Conservation (phyloP, 1,140 invertebrate species). For the Dendrolimus punctatus region DNA sequence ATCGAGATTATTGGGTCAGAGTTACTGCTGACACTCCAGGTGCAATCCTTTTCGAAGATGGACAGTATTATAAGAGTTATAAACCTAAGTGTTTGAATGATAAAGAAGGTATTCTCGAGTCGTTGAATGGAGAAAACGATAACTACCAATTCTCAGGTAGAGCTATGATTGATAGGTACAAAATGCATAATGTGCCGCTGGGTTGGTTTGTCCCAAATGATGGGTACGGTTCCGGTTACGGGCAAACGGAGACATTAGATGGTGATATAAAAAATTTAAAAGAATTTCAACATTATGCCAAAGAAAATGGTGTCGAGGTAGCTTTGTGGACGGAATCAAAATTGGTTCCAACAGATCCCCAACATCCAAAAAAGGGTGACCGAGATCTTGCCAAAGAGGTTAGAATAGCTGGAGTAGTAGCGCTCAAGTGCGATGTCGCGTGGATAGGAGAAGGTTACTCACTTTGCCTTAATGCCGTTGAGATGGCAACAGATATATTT, state of each 20-base stretch:
- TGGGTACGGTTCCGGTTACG: constrained; percentile 61
- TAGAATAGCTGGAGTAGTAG: constrained; percentile 38
- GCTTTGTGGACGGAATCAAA: constrained; percentile 60
- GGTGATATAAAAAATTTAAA: constrained; percentile 59
- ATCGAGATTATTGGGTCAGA: constrained; percentile 61
- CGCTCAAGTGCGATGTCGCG: constrained; percentile 58
- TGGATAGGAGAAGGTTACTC: constrained; percentile 61
- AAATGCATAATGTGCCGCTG: constrained; percentile 46
- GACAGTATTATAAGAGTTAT: constrained; percentile 52
- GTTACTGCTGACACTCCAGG: constrained; percentile 25
- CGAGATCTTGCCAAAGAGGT: constrained; percentile 56
- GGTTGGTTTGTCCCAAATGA: constrained; percentile 64
- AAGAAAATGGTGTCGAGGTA: constrained; percentile 45
- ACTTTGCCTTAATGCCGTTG: constrained; percentile 49
- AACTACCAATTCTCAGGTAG: constrained; percentile 64
- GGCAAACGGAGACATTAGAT: constrained; percentile 51
- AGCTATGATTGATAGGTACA: constrained; percentile 59
- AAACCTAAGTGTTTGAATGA: constrained; percentile 42
- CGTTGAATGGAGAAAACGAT: constrained; percentile 58
- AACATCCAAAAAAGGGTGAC: constrained; percentile 55
- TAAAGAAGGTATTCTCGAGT: constrained; percentile 51
- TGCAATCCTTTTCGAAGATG: constrained; percentile 55
- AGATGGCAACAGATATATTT: constrained; percentile 45
- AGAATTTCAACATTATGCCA: constrained; percentile 44
- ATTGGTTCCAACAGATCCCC: constrained; percentile 43